Conservation (phyloP, 2,113 vertebrate genomes). For the Brachionichthys hirsutus region DNA sequence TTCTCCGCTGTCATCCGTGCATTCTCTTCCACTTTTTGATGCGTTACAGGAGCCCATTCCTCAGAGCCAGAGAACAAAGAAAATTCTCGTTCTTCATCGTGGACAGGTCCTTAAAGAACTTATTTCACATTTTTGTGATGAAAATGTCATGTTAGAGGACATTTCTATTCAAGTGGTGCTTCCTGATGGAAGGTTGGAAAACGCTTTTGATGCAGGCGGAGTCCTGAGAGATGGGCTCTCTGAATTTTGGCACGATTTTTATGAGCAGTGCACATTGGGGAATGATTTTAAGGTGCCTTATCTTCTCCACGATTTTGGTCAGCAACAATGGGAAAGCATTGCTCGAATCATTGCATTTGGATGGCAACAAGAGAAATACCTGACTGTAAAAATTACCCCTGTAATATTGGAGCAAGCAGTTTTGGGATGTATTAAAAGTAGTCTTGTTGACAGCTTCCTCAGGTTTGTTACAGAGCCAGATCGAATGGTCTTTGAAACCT, state of each 20-base stretch:
- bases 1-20: background rate
- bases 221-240: slow-evolving; percentile 25
- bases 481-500: slow-evolving; percentile 29
- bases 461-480: slow-evolving; percentile 34
- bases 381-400: slow-evolving; percentile 25
- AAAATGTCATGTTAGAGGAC: slow-evolving; percentile 13
- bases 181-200: slow-evolving; percentile 23
- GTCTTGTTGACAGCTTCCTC: slow-evolving; percentile 26
- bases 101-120: slow-evolving; percentile 25
- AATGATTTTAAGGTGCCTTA: slow-evolving; percentile 39
- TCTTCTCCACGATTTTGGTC: slow-evolving; percentile 32
- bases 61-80: background rate
- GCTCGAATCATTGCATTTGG: slow-evolving; percentile 31
- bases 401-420: slow-evolving; percentile 19
- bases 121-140: slow-evolving; percentile 38
- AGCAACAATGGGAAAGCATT: slow-evolving; percentile 39
- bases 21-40: background rate
- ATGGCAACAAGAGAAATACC: slow-evolving; percentile 30
- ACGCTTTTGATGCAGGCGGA: too few species aligned
- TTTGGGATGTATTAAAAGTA: slow-evolving; percentile 13
- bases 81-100: slow-evolving; percentile 3
- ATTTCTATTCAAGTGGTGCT: slow-evolving; percentile 18
- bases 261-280: slow-evolving; percentile 47
- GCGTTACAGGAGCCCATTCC: background rate
- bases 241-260: slow-evolving; percentile 44